Percentiles rank a stretch among this genome's conserved stretches.
These are phyloP conservation scores for Gymnobelideus leadbeateri DNA, from an alignment of 2,113 vertebrate genomes.

Conservation along the genomic window DNA sequence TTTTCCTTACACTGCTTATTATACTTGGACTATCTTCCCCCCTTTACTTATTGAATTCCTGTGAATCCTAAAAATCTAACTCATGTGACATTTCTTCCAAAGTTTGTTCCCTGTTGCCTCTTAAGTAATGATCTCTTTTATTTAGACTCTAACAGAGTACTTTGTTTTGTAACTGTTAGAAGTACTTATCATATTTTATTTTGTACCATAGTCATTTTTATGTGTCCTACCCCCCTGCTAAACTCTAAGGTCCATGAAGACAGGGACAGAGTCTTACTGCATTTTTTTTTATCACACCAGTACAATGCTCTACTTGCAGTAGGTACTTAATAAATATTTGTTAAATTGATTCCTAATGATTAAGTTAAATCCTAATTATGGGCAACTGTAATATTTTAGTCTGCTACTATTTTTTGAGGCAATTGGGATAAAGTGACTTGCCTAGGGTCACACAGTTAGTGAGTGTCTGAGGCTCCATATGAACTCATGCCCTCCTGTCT, in stretches of 20 bases:
- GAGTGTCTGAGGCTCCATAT: background rate
- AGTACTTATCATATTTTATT: background rate
- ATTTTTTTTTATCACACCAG: background rate
- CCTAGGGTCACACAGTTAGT: background rate
- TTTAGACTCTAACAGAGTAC: background rate
- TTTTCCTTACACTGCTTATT: background rate
- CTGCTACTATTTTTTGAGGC: no score
- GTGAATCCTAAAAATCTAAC: background rate
- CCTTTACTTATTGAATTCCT: background rate
- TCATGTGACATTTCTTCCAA: background rate
- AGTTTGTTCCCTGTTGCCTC: background rate
- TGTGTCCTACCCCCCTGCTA: background rate
- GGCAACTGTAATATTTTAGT: background rate
- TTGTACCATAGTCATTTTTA: background rate
- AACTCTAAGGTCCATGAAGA: background rate
- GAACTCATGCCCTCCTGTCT: no score
- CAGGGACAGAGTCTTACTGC: background rate
- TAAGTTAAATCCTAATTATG: background rate
- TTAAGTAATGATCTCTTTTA: background rate
- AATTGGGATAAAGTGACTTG: background rate
- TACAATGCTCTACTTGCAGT: background rate
- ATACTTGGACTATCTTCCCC: background rate
- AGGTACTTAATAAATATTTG: background rate
- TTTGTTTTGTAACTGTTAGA: background rate
- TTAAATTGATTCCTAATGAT: background rate